These are phyloP conservation scores for Seladonia tumulorum DNA, from an alignment of 2,888 invertebrate genomes.

Conservation along the genomic window DNA sequence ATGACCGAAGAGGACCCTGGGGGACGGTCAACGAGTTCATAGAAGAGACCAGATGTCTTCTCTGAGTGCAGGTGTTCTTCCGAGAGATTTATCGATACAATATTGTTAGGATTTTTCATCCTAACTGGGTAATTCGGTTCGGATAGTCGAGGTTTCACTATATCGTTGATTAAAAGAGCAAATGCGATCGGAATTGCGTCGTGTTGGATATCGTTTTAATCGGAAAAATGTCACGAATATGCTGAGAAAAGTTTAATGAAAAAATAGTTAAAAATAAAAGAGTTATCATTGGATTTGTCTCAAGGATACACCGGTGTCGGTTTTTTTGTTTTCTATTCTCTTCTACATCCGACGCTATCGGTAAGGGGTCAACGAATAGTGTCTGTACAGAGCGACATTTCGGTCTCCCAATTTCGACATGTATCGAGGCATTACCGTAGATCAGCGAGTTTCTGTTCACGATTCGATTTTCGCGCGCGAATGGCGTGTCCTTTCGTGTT, in stretches of 20 bases:
- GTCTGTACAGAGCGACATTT: not conserved
- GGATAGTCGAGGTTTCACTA: no score
- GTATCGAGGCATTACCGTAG: not conserved
- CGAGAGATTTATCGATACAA: no score
- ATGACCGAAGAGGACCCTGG: not conserved
- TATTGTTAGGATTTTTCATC: no score
- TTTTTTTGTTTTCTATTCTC: not conserved
- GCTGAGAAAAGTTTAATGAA: no score
- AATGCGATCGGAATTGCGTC: no score
- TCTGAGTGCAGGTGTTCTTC: not conserved
- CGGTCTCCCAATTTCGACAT: not conserved
- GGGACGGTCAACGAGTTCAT: not conserved
- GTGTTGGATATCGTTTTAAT: no score
- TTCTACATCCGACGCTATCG: not conserved
- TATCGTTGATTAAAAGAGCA: no score
- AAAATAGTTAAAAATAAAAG: not conserved
- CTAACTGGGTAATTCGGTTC: no score
- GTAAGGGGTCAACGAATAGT: not conserved
- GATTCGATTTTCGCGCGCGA: constrained; percentile 10
- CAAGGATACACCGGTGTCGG: not conserved
- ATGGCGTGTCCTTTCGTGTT: constrained; percentile 15
- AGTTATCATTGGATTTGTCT: not conserved
- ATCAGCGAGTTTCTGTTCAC: not conserved
- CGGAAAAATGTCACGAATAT: no score
- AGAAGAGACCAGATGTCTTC: not conserved